Conservation (phyloP, 2,797 vertebrate species). For the Microhierax caerulescens region DNA sequence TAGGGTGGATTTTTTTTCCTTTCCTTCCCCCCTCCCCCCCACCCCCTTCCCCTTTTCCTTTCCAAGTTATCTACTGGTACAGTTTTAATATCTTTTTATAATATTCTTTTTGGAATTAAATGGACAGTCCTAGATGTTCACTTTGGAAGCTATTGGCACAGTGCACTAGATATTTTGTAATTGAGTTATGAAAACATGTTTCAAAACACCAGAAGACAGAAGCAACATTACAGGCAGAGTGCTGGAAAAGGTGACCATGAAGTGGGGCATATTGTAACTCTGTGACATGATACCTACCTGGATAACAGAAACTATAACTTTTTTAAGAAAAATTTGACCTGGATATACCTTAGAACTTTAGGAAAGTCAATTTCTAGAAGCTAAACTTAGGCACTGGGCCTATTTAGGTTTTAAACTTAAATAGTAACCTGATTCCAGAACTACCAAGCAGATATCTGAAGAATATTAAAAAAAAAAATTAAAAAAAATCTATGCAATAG, state of each 20-base stretch:
- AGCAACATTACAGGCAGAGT: fast-evolving
- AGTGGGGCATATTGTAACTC: background rate
- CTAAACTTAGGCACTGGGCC: background rate
- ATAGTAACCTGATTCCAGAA: background rate
- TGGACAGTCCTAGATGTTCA: background rate
- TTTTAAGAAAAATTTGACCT: background rate
- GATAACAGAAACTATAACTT: background rate
- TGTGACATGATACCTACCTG: background rate
- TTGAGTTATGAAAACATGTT: background rate
- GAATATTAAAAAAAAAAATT: background rate
- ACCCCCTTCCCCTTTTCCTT: background rate
- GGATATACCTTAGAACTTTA: background rate
- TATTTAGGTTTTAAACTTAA: background rate
- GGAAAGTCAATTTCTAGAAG: background rate
- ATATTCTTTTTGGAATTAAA: background rate
- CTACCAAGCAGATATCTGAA: background rate
- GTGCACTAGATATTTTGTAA: background rate
- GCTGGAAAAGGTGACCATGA: background rate
- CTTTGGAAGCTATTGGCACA: background rate
- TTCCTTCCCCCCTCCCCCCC: background rate
- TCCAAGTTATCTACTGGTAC: background rate
- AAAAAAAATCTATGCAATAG: background rate
- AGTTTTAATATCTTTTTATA: background rate
- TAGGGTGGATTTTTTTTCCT: background rate
- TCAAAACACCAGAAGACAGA: background rate